phyloP scores from a whole-genome alignment of 2,888 invertebrate genomes.

The Seira sanloemensis region DNA sequence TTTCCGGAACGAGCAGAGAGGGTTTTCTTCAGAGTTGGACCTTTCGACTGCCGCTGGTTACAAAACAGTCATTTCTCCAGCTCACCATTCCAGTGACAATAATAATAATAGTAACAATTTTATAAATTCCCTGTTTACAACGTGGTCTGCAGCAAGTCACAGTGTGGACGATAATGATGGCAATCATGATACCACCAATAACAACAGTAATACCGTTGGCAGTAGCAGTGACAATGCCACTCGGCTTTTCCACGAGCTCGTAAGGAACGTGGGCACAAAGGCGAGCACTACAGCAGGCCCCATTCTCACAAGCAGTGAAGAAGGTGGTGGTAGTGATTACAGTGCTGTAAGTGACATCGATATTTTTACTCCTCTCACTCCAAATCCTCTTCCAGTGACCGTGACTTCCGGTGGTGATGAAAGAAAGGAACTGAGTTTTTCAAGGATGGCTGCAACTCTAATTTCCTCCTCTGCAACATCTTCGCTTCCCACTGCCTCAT shows the following conservation, averaged over 20 bases:
- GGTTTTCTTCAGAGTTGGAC: neutral
- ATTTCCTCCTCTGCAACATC: constrained; percentile 36
- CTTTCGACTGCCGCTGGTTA: neutral
- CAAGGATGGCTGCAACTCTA: constrained; percentile 58
- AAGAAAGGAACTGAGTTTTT: constrained; percentile 43
- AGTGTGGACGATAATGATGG: constrained; percentile 11
- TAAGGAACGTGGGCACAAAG: constrained; percentile 17
- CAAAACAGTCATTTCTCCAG: too few species aligned
- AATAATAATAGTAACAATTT: constrained; percentile 29
- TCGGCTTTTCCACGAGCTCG: neutral
- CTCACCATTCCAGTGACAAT: neutral
- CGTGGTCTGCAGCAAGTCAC: neutral
- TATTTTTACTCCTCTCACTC: neutral
- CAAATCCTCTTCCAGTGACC: constrained; percentile 20
- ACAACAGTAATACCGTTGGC: neutral
- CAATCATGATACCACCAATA: neutral
- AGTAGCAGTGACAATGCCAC: neutral
- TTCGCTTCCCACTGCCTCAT: neutral
- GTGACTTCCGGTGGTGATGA: constrained; percentile 54
- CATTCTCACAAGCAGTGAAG: neutral
- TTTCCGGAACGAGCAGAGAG: neutral
- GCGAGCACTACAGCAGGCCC: neutral
- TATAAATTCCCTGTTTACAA: constrained; percentile 9
- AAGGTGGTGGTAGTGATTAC: neutral
- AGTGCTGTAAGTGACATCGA: neutral